phyloP scores from a whole-genome alignment of 2,113 vertebrate genomes.

The Forbesichthys papilliferus region DNA sequence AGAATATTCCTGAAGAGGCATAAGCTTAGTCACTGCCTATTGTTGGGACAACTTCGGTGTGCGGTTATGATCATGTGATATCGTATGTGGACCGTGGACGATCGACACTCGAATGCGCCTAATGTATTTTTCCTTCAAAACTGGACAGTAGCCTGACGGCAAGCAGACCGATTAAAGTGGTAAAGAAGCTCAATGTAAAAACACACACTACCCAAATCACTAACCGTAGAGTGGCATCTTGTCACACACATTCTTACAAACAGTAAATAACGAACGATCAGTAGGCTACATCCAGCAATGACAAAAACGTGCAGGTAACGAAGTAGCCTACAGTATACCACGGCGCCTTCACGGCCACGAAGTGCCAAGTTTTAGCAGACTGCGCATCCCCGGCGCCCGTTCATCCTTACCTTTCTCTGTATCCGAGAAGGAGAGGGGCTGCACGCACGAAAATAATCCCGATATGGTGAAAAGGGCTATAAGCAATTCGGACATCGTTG shows the following conservation, averaged over 20 bases:
- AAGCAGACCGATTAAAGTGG: not conserved
- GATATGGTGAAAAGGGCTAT: conserved; percentile 84
- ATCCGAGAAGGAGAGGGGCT: conserved; percentile 75
- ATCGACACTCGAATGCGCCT: not conserved
- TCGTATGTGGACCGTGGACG: not conserved
- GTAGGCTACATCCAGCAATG: not conserved
- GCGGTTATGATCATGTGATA: conserved; percentile 8
- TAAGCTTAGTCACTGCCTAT: conserved; percentile 7
- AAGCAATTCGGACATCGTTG: conserved; percentile 87
- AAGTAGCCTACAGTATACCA: not conserved
- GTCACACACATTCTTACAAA: not conserved
- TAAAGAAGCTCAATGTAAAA: conserved; percentile 9
- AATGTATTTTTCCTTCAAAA: not conserved
- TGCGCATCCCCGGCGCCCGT: conserved; percentile 53
- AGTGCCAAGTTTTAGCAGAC: conserved; percentile 63
- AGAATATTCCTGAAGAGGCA: conserved; percentile 37
- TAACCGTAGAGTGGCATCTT: not conserved
- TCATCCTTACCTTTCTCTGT: conserved; percentile 83
- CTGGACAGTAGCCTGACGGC: not conserved
- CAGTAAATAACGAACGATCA: not conserved
- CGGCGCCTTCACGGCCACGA: conserved; percentile 24
- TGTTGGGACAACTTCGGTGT: conserved; percentile 27
- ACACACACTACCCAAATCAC: not conserved
- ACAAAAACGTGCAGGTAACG: conserved; percentile 2
- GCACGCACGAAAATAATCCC: conserved; percentile 88